Base-by-base conservation (phyloP, 2,888 invertebrate genomes). In the Rhabditoides inermis region DNA sequence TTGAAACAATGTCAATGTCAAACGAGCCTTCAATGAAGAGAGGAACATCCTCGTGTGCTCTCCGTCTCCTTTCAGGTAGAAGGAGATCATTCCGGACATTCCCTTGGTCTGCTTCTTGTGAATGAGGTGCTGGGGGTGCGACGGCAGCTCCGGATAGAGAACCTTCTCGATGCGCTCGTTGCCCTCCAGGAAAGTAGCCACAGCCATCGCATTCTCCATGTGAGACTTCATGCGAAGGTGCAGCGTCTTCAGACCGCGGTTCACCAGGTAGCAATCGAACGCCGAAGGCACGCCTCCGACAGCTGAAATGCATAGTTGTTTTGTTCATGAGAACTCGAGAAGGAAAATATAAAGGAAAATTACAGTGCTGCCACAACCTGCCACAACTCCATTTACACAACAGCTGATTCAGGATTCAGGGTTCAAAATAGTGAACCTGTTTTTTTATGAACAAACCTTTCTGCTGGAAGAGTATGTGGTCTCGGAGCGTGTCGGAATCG, bases 281-380 rank as follows among this genome's bases (percentile, higher is more conserved):
- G 94, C 91, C 0, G 91, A 88, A 2, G 95, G 92, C 15, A 92
- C 85, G 41, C 87, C 84, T 46, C 95, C 95, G 82, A 86, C 83
- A 3, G 88, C 88, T 86, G 79, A 18, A 65, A 62, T n/a, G n/a
- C n/a, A n/a, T n/a, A n/a, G n/a, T n/a, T n/a, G n/a, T n/a, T n/a
- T n/a, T n/a, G n/a, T n/a, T n/a, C n/a, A n/a, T n/a, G n/a, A n/a
- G n/a, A n/a, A n/a, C n/a, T n/a, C n/a, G n/a, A n/a, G n/a, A n/a
- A n/a, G n/a, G n/a, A n/a, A n/a, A n/a, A n/a, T n/a, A n/a, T n/a
- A n/a, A n/a, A n/a, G n/a, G n/a, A n/a, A n/a, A n/a, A n/a, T n/a
- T n/a, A n/a, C n/a, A n/a, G n/a, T n/a, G n/a, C n/a, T n/a, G n/a
- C n/a, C n/a, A n/a, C n/a, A n/a, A n/a, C n/a, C n/a, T n/a, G n/a